Percentiles rank a stretch among this genome's conserved stretches.
These are phyloP conservation scores for Rhinogobius similis DNA, from an alignment of 2,113 vertebrate species.

Conservation along the genomic window DNA sequence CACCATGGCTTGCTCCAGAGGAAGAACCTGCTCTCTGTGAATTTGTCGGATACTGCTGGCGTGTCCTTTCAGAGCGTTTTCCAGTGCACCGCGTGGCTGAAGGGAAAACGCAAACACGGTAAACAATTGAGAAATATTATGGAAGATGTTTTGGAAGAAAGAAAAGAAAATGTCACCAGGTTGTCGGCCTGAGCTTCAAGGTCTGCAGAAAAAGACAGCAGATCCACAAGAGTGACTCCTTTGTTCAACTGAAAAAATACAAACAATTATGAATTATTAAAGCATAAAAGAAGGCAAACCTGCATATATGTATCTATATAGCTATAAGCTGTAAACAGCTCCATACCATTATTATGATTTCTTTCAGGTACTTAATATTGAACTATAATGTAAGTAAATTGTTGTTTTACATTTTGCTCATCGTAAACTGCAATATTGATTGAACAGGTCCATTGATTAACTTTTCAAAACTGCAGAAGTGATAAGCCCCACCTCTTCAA, in stretches of 20 bases:
- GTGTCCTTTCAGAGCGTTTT: slow-evolving; percentile 83
- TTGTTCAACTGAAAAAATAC: slow-evolving; percentile 82
- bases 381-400: no score
- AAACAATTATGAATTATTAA: background rate
- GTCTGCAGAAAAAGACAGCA: slow-evolving; percentile 83
- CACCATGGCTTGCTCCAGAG: slow-evolving; percentile 90
- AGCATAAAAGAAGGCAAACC: no score
- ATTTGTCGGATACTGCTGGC: slow-evolving; percentile 83
- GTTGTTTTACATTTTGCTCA: no score
- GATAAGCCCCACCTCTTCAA: no score
- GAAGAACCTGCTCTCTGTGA: slow-evolving; percentile 83
- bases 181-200: slow-evolving; percentile 83
- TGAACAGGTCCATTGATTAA: no score
- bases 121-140: no score
- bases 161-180: slow-evolving; percentile 77
- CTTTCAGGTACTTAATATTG: no score
- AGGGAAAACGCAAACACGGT: slow-evolving; percentile 17
- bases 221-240: slow-evolving; percentile 82
- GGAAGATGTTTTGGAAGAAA: background rate
- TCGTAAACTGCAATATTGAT: no score
- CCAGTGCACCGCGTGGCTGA: slow-evolving; percentile 86
- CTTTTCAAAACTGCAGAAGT: no score
- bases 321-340: no score
- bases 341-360: no score
- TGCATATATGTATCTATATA: no score